Conservation (phyloP, 2,888 invertebrate genomes). For the Thecocarcelia acutangulata region DNA sequence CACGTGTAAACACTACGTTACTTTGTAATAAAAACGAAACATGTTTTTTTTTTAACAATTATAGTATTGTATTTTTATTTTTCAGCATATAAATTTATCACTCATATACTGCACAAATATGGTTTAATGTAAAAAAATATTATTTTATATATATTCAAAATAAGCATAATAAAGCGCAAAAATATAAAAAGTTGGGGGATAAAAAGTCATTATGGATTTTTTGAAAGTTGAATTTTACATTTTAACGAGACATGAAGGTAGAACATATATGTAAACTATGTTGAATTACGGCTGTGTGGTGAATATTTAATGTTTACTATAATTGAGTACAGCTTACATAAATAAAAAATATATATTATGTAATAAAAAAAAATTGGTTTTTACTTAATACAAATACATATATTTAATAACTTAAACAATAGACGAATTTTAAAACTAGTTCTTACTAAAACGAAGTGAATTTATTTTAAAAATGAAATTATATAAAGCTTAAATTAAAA, state of each 20-base stretch:
- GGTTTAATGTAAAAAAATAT: slow-evolving; percentile 63
- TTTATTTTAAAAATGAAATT: slow-evolving; percentile 39
- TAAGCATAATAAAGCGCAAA: slow-evolving; percentile 69
- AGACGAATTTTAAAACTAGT: slow-evolving; percentile 57
- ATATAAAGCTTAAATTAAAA: slow-evolving; percentile 64
- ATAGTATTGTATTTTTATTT: slow-evolving; percentile 69
- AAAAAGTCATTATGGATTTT: neutral
- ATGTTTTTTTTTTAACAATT: slow-evolving; percentile 63
- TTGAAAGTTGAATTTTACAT: slow-evolving; percentile 54
- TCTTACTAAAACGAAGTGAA: slow-evolving; percentile 31
- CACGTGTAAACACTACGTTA: too few relatives aligned
- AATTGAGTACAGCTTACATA: slow-evolving; percentile 56
- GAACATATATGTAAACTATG: slow-evolving; percentile 43
- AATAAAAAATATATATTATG: slow-evolving; percentile 41
- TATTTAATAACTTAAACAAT: slow-evolving; percentile 54
- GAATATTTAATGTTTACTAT: slow-evolving; percentile 45
- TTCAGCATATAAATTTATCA: slow-evolving; percentile 55
- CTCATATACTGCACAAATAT: slow-evolving; percentile 61
- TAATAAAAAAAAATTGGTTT: slow-evolving; percentile 34
- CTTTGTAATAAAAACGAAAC: slow-evolving; percentile 1
- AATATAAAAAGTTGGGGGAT: slow-evolving; percentile 4
- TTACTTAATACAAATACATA: slow-evolving; percentile 39
- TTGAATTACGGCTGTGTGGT: slow-evolving; percentile 50
- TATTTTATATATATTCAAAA: slow-evolving; percentile 59
- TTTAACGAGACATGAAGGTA: slow-evolving; percentile 44